Conservation (phyloP, 2,888 invertebrate species). For the Agrochola litura region DNA sequence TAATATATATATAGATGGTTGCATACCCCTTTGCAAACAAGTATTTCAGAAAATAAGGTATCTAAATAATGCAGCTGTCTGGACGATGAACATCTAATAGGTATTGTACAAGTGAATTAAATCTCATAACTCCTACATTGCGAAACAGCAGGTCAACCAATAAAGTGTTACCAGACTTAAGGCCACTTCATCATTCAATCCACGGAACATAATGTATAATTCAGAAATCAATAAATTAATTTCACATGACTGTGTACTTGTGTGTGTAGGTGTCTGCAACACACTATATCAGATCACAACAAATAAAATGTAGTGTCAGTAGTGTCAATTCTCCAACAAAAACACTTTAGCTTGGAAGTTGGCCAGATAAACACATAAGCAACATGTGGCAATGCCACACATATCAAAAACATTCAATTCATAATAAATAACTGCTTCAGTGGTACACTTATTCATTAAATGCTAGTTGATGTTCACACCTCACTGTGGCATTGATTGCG, state of each 20-base stretch:
- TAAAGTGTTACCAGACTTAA: neutral
- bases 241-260: neutral
- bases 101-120: neutral
- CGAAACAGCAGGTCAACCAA: neutral
- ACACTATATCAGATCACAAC: conserved; percentile 58
- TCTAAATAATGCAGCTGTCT: neutral
- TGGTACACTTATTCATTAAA: conserved; percentile 40
- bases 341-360: conserved; percentile 76
- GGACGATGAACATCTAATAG: neutral
- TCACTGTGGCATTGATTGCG: conserved; percentile 10
- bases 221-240: conserved; percentile 18
- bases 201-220: neutral
- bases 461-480: conserved; percentile 18
- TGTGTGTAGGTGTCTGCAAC: neutral
- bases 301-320: conserved; percentile 70
- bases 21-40: neutral
- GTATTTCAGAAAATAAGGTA: neutral
- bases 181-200: neutral
- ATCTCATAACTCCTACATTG: neutral
- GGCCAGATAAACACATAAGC: conserved; percentile 76
- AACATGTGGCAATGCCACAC: conserved; percentile 64
- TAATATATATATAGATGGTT: neutral
- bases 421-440: conserved; percentile 38
- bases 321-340: conserved; percentile 70
- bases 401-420: conserved; percentile 66